Evolutionary conservation across 2,113 vertebrate genomes (phyloP), one percentile per base, ranked within the genome.

Genomic region (Excalfactoria chinensis): DNA sequence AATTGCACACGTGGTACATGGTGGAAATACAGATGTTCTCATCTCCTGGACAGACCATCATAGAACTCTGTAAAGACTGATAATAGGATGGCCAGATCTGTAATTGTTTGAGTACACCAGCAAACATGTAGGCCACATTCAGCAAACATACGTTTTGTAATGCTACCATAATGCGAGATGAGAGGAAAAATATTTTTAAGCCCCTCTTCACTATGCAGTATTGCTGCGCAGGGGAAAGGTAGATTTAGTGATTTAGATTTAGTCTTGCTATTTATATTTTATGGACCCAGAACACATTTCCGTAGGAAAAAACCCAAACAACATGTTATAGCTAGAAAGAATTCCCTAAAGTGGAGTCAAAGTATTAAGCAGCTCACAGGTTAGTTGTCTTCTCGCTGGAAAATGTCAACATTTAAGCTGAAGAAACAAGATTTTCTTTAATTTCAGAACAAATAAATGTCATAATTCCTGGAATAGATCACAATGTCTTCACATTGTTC

Each of bases 221-320:
- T 66, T 77, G 25, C 30, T 86, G 26, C 46, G 40, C 7, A 10
- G 55, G 71, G 82, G 59, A 85, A 25, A 88, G 72, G 53, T 80
- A 64, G 68, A 64, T 71, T 73, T 71, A 63, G 56, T 59, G 64
- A 56, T 95, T 37, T 37, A 37, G 37, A 37, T 37, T 37, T 73
- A 95, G 93, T 95, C 43, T 16, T 34, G 30, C 34, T 84, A 46
- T 94, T 76, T 82, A 41, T 85, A 63, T 94, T 92, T 93, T 73
- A 94, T 93, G 82, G 60, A 86, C 74, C 37, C 68, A 74, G 49
- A 89, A 77, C 12, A 48, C 46, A 48, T 86, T 77, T 95, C 93
- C 88, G 26, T 56, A 66, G 59, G 68, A 9, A 41, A 63, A 41
- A 2, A 1, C 5, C 35, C 40, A 46, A 34, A 18, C 30, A 17